Base-by-base conservation (phyloP, 2,797 vertebrate genomes). In the Phrynocephalus guinanensis region DNA sequence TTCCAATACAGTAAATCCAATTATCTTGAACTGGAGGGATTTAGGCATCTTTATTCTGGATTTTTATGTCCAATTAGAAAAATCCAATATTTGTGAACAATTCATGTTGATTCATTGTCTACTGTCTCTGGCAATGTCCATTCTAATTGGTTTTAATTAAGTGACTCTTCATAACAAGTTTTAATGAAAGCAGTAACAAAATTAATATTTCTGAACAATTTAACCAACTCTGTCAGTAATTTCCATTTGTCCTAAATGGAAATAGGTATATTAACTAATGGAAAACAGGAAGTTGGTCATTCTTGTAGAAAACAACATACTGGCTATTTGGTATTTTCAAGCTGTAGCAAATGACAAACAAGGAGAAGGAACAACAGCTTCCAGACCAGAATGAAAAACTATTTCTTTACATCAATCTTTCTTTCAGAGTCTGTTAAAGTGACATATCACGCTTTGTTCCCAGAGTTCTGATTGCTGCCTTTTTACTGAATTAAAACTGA, bases 151-250 rank as follows among this genome's bases (percentile, higher is more conserved):
- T 82, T 77, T 70, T 77, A 83, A 87, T 50, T 75, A 63, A 63
- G 50, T 30, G 50, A 63, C 50, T 79, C 60, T 26, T 63, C 13
- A 44, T 44, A 71, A 63, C 78, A 50, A 33, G 52, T 78, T 68
- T 52, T 86, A 79, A 44, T 79, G 28, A 70, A 87, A 87, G 38
- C 28, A 44, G 26, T 78, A 83, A 56, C 83, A 50, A 78, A 70
- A 44, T 22, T 50, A 75, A 52, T 56, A 82, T n/a, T 68, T 76
- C 67, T 52, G 18, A 76, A 75, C 22, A 38, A 87, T 44, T 70
- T 60, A 56, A 60, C 24, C 60, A 85, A 22, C 26, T 71, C 44
- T 48, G 20, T 3, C 52, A 24, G 16, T 78, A 22, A 78, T 78
- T 66, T 71, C 83, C 22, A 83, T 15, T 2, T 60, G 30, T 18